phyloP scores from a whole-genome alignment of 1,140 invertebrate species.

The Trichonephila clavata region DNA sequence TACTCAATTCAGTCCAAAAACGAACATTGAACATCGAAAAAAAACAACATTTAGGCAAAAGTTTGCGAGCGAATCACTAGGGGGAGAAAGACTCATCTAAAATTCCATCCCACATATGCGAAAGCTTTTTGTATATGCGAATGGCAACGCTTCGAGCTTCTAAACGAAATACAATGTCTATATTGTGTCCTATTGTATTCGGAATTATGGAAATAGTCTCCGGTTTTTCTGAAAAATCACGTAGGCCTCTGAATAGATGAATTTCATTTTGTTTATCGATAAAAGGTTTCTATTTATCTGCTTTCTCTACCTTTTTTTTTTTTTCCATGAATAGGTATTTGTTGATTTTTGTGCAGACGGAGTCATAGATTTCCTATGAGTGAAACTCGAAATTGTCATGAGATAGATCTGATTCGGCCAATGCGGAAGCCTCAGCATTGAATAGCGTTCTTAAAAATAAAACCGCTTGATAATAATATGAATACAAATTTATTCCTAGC shows the following conservation, averaged over 20 bases:
- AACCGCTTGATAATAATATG: no score
- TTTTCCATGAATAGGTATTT: neutral
- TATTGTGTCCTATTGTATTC: neutral
- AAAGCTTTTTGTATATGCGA: neutral
- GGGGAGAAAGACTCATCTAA: neutral
- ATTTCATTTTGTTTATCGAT: constrained; percentile 32
- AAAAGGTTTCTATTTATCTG: neutral
- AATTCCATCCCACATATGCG: neutral
- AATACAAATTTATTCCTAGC: no score
- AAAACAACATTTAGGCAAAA: neutral
- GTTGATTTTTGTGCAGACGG: neutral
- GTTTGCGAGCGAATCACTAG: neutral
- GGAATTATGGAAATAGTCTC: neutral
- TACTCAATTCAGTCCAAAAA: neutral
- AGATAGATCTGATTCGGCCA: no score
- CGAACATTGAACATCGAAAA: neutral
- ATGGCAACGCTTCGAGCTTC: neutral
- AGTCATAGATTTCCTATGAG: constrained; percentile 9
- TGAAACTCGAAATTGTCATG: no score
- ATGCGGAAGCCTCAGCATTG: no score
- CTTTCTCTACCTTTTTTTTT: neutral
- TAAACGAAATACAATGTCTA: neutral
- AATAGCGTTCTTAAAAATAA: no score
- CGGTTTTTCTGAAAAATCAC: neutral
- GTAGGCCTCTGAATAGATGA: neutral